Base-by-base conservation (phyloP, 2,888 invertebrate species). In the Mantis religiosa region DNA sequence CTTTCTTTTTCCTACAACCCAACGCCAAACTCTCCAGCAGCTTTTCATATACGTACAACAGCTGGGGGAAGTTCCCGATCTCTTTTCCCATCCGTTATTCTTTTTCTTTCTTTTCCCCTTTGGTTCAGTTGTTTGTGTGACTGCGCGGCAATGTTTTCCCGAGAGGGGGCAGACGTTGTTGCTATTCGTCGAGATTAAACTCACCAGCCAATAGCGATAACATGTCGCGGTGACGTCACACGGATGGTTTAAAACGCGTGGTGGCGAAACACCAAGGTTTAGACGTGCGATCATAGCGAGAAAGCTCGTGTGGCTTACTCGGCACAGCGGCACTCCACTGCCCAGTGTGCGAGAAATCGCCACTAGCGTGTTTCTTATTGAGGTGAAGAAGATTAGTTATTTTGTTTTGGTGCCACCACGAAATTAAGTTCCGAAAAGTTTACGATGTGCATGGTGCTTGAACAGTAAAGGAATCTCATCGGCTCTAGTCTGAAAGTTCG, bases 141-240 rank as follows among this genome's bases (percentile, higher is more conserved):
- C 41, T 86, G 54, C 86, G 86, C 86, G 14, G 30, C 81, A 86
- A 71, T 81, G 81, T 86, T 86, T 28, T 25, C 54, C 25, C 6
- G 54, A 14, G 54, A 71, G 54, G 54, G 54, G 54, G 54, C 15
- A 71, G 25, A n/a, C 87, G 71, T 25, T 25, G 28, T 28, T 30
- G 81, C 85, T 28, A 87, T 87, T 87, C 47, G 86, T 28, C 54
- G 54, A 87, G 86, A 87, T 87, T 47, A 85, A 87, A 15, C 71
- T 9, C 34, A 30, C 25, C 47, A 87, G 28, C 87, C 87, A 83
- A 87, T 87, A n/a, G 28, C 41, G 83, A 83, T 82, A 82, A 83
- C 87, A 41, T 83, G 28, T 83, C n/a, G 20, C 88, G 34, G 25
- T 88, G 88, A 88, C 88, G 88, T 88, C 88, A 88, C 88, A 15